Evolutionary conservation across 2,113 vertebrate species (phyloP).

Genomic region (Microtus ochrogaster): DNA sequence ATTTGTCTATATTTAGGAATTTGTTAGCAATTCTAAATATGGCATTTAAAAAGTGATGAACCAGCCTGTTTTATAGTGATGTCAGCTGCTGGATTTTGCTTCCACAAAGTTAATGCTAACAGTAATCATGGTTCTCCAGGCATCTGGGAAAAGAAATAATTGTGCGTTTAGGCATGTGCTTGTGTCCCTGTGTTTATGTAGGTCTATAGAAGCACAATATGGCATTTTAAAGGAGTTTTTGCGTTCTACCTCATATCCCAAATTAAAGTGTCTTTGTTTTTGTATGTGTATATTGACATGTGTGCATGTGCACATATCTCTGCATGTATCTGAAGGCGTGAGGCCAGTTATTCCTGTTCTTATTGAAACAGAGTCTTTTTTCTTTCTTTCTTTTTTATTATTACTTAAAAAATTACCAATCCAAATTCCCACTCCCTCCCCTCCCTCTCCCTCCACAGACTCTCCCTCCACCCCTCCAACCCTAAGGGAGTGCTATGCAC

Average conservation of each 20-base stretch:
- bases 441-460: too few relatives aligned
- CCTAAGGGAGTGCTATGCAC: too few relatives aligned
- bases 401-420: too few relatives aligned
- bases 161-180: neutral
- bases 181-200: neutral
- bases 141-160: neutral
- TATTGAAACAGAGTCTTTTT: neutral
- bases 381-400: too few relatives aligned
- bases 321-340: too few relatives aligned
- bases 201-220: conserved; percentile 25
- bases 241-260: neutral
- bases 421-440: too few relatives aligned
- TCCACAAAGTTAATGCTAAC: neutral
- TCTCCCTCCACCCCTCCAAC: too few relatives aligned
- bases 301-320: neutral
- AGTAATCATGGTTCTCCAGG: neutral
- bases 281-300: neutral
- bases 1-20: conserved; percentile 51
- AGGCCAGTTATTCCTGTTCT: neutral
- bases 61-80: neutral
- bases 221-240: neutral
- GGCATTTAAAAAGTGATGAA: neutral
- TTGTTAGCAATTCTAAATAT: conserved; percentile 46
- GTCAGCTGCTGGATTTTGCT: conserved; percentile 13
- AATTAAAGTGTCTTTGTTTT: neutral